phyloP scores from a whole-genome alignment of 53 echinoderm and acorn worm species.

The Stichopus horrens region DNA sequence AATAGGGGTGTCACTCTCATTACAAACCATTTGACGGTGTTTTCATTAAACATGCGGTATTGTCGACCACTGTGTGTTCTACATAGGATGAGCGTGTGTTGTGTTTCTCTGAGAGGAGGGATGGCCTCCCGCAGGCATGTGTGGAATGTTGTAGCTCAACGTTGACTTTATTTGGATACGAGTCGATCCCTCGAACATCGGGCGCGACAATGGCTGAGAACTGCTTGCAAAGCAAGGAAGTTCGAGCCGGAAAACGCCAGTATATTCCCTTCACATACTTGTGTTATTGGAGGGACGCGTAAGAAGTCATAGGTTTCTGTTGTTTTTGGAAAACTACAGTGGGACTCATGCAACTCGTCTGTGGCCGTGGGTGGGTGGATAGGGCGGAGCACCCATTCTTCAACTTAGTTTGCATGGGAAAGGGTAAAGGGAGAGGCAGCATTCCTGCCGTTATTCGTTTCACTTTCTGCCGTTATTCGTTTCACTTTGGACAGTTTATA shows the following conservation, averaged over 20 bases:
- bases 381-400: no score
- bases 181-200: constrained; percentile 2
- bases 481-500: no score
- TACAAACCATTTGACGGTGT: constrained; percentile 26
- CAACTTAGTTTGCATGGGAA: no score
- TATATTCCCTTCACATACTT: no score
- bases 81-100: background rate
- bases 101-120: background rate
- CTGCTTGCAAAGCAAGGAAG: background rate
- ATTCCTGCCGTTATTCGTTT: no score
- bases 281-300: no score
- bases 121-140: constrained; percentile 49
- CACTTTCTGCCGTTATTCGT: no score
- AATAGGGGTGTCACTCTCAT: constrained; percentile 29
- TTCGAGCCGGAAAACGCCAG: background rate
- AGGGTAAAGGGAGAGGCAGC: no score
- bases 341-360: no score
- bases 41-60: constrained; percentile 41
- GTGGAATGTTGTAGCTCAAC: constrained; percentile 32
- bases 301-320: no score
- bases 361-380: no score
- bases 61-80: constrained; percentile 12
- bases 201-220: background rate
- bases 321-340: no score
- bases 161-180: constrained; percentile 53